phyloP scores from a whole-genome alignment of 2,888 invertebrate genomes.

The Cylindroiulus punctatus region DNA sequence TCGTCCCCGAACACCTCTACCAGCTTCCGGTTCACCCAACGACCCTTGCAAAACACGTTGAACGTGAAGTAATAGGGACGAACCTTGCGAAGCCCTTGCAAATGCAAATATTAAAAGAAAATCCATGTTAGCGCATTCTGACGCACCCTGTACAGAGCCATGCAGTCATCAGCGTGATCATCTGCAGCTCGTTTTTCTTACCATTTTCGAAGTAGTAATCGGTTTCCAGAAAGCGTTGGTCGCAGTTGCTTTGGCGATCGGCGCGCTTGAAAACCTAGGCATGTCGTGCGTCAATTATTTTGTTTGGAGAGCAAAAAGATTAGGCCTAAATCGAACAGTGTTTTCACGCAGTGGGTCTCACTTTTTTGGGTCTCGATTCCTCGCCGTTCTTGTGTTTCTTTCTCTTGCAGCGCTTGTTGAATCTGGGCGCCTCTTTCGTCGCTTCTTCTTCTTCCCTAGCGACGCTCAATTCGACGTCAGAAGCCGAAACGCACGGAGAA shows the following conservation, averaged over 20 bases:
- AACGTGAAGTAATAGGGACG: constrained; percentile 98
- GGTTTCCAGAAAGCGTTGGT: constrained; percentile 92
- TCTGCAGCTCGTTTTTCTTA: constrained; percentile 68
- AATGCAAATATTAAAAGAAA: too few species aligned
- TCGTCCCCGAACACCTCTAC: constrained; percentile 92
- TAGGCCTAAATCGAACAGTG: too few species aligned
- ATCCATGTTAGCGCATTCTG: neutral
- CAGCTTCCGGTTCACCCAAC: constrained; percentile 95
- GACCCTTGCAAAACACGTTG: constrained; percentile 93
- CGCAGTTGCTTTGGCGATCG: constrained; percentile 85
- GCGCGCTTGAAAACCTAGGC: neutral
- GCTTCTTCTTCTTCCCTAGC: neutral
- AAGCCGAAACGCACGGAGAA: neutral
- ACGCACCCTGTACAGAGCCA: neutral
- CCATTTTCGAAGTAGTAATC: constrained; percentile 96
- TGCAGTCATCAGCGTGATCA: constrained; percentile 22
- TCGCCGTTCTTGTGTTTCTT: neutral
- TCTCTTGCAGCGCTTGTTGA: neutral
- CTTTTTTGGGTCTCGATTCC: constrained; percentile 25
- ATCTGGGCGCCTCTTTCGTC: neutral
- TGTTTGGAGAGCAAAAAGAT: neutral
- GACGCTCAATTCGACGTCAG: neutral
- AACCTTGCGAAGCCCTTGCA: constrained; percentile 87
- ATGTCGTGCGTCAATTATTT: neutral
- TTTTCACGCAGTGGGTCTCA: neutral